A percentile compares a stretch with the other conserved stretches of the same genome.
Evolutionary conservation across 2,113 vertebrate species (phyloP).

Genomic region (Macquaria ambigua): DNA sequence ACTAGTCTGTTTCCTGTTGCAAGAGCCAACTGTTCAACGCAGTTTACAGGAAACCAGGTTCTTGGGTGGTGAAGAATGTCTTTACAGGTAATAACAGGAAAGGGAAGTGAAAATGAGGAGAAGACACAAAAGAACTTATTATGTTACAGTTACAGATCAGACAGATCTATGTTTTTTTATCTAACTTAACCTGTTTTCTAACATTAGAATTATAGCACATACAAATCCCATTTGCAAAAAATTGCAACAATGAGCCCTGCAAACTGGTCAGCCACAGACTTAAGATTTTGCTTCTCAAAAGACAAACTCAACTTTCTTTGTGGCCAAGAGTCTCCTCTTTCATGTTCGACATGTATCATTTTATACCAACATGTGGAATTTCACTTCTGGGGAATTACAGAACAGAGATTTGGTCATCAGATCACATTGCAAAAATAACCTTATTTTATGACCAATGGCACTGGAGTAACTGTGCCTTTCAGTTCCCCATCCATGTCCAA

Average conservation of each 20-base stretch:
- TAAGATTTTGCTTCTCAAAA: neutral
- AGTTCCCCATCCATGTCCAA: neutral
- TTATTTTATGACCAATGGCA: neutral
- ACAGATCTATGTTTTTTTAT: neutral
- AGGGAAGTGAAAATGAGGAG: neutral
- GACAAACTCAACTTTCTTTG: neutral
- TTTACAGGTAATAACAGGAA: conserved; percentile 18
- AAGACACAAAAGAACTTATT: neutral
- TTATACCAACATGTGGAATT: neutral
- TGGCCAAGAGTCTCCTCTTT: neutral
- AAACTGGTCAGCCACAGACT: neutral
- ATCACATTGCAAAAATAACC: neutral
- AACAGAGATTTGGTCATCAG: neutral
- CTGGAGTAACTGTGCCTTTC: neutral
- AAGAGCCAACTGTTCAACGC: conserved; percentile 2
- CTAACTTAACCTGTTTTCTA: neutral
- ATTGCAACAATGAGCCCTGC: neutral
- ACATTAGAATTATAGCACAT: neutral
- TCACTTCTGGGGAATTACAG: neutral
- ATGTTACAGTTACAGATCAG: neutral
- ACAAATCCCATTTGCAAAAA: neutral
- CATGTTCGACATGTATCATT: neutral
- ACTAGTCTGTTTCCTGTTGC: neutral
- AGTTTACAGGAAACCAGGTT: conserved; percentile 28
- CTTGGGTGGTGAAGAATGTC: neutral